These are phyloP conservation scores for Invenusta paracnida DNA, from an alignment of 2,888 invertebrate species.

Conservation along the genomic window DNA sequence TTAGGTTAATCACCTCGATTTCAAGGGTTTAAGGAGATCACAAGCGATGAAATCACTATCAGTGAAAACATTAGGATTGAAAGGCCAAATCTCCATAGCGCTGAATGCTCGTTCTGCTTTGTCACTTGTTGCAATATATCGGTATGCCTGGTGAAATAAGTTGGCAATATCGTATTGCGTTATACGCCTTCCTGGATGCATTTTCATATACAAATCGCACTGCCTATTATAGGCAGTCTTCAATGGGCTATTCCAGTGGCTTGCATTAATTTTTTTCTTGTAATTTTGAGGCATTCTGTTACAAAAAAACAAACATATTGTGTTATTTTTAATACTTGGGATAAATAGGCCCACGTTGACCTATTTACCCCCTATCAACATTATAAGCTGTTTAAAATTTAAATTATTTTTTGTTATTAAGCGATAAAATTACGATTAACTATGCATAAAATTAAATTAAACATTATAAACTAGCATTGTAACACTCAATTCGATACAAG, in stretches of 20 bases:
- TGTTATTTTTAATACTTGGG: background rate
- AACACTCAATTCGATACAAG: background rate
- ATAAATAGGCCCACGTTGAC: background rate
- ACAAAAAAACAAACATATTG: background rate
- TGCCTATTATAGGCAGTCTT: too few relatives aligned
- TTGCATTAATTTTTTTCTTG: background rate
- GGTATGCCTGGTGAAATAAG: too few relatives aligned
- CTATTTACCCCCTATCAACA: background rate
- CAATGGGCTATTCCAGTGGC: background rate
- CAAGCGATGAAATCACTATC: too few relatives aligned
- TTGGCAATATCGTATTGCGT: too few relatives aligned
- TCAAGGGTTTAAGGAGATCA: too few relatives aligned
- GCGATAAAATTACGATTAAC: slow-evolving; percentile 22
- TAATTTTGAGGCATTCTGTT: background rate
- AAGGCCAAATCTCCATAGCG: too few relatives aligned
- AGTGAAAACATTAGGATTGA: too few relatives aligned
- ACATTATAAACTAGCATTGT: slow-evolving; percentile 7
- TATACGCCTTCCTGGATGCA: too few relatives aligned
- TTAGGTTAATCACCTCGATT: slow-evolving; percentile 1
- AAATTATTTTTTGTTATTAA: background rate
- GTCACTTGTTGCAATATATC: too few relatives aligned
- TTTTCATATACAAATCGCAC: too few relatives aligned
- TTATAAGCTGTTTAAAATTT: background rate
- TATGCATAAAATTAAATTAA: background rate
- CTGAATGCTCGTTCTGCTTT: too few relatives aligned